phyloP scores from a whole-genome alignment of 1,140 invertebrate genomes.

The Drosophila kanapiae region DNA sequence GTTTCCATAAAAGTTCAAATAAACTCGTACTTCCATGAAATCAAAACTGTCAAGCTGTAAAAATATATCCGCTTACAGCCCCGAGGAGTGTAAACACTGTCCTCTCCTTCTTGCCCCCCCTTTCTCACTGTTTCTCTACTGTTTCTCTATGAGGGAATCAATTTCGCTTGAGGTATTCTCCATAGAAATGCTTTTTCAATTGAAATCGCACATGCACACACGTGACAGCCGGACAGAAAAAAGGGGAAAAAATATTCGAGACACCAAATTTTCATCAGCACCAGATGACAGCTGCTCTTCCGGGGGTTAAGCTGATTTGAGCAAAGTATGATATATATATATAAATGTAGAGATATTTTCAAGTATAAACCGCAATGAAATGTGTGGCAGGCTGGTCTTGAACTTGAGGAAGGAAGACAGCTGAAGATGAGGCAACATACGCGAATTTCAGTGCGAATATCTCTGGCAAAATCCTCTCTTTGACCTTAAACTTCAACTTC shows the following conservation, averaged over 20 bases:
- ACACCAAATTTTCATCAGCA: conserved; percentile 35
- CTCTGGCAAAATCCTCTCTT: conserved; percentile 48
- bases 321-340: not conserved
- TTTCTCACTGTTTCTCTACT: not conserved
- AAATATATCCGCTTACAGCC: conserved; percentile 37
- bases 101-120: not conserved
- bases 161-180: conserved; percentile 46
- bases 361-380: not conserved
- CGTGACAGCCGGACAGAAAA: conserved; percentile 15
- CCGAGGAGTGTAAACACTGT: not conserved
- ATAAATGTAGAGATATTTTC: not conserved
- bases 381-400: conserved; percentile 52
- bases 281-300: conserved; percentile 15
- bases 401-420: conserved; percentile 47
- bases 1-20: conserved; percentile 16
- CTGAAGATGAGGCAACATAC: conserved; percentile 36
- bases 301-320: conserved; percentile 62
- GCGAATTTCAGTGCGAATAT: conserved; percentile 24
- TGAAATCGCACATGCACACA: conserved; percentile 30
- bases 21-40: conserved; percentile 24
- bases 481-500: conserved; percentile 79
- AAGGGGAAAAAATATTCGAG: conserved; percentile 40
- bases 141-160: conserved; percentile 29
- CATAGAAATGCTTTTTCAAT: conserved; percentile 47
- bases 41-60: conserved; percentile 57